Evolutionary conservation across 1,140 invertebrate genomes (phyloP), one percentile per base, ranked within the genome.

Genomic region (Magallana ariakensis): DNA sequence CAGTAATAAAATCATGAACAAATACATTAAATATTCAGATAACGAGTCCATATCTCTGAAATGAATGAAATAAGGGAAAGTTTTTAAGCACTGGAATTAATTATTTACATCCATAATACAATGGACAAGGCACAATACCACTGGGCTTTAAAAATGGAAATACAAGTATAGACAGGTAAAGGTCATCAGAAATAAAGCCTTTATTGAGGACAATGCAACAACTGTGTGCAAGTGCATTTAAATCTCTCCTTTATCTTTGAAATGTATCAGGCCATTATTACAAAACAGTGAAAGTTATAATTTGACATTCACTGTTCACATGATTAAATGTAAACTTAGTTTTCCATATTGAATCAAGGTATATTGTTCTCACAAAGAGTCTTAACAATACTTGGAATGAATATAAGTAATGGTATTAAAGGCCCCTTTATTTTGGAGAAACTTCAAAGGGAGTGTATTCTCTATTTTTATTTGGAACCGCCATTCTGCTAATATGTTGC

Each of bases 151-250:
- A 70, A 46, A 46, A 46, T 4, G 26, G 22, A 75, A 75, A 22
- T 75, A 26, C 66, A 75, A 75, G 66, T 75, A 11, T 10, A 26
- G 66, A 75, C 66, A 75, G 9, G 66, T 75, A 33, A 33, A 33
- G 15, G 33, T 75, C 10, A 75, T 13, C n/a, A n/a, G n/a, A n/a
- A 11, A n/a, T 16, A 60, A 60, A 60, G 58, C 10, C 11, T 60
- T 62, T 2, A 46, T 46, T 46, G 26, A 70, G 26, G 62, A 70
- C 62, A 70, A 75, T 75, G 66, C 66, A 26, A 26, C 11, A 10
- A 22, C 13, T 75, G 19, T 19, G 22, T 22, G 22, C 7, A 11
- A 75, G 66, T 75, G 66, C 26, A 75, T 75, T 75, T 75, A 75
- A 75, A 75, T 75, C 66, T 9, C 13, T 26, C 66, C n/a, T 19